Percentiles rank a stretch among this genome's conserved stretches.
Conservation (phyloP, 2,888 invertebrate genomes). For the Pristionchus arcanus region DNA sequence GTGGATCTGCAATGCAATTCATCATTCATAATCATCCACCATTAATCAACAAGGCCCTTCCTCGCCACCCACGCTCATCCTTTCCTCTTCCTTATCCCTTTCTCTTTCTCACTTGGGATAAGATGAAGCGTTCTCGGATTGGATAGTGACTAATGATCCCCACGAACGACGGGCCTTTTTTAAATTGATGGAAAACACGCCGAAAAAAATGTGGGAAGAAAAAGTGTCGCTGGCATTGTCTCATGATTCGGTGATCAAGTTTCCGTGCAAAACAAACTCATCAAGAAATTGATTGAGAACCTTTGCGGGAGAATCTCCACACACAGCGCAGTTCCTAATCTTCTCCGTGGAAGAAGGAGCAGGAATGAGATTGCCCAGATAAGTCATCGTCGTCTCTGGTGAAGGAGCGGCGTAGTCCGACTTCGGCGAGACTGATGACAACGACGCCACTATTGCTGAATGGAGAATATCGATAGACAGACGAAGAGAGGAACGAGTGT, state of each 20-base stretch:
- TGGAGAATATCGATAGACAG: not conserved
- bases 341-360: not conserved
- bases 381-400: slow-evolving; percentile 24
- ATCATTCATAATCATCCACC: slow-evolving; percentile 32
- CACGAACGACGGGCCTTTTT: not conserved
- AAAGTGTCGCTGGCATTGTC: not conserved
- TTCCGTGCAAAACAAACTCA: not conserved
- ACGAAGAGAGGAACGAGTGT: not conserved
- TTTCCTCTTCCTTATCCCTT: not conserved
- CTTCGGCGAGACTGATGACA: slow-evolving; percentile 16
- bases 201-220: not conserved
- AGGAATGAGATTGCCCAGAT: not conserved
- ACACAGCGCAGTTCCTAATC: slow-evolving; percentile 70
- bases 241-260: not conserved
- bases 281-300: slow-evolving; percentile 55
- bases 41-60: not conserved
- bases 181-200: not conserved
- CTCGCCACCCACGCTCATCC: not conserved
- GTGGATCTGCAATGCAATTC: slow-evolving; percentile 63
- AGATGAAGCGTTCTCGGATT: not conserved
- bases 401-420: not conserved
- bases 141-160: not conserved
- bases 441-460: slow-evolving; percentile 16
- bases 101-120: not conserved
- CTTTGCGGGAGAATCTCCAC: slow-evolving; percentile 75